Base-by-base conservation (phyloP, 2,888 invertebrate genomes). In the Dioctria rufipes region DNA sequence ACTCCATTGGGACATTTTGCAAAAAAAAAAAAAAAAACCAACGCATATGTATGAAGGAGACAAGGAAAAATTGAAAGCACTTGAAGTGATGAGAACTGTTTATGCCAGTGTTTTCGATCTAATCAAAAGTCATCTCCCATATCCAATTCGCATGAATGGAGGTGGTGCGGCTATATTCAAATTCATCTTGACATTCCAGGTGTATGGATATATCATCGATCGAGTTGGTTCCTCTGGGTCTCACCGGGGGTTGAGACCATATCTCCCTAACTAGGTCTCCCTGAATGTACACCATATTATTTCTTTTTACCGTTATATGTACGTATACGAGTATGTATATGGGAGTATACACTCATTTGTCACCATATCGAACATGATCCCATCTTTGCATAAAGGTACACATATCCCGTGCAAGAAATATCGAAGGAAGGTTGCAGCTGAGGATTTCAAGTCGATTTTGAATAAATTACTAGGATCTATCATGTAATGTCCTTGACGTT, bases 381-480 rank as follows among this genome's bases (percentile, higher is more conserved):
- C 42, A 43, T 43, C 25, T 61, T 46, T 60, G 75, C 58, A 42
- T 75, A 13, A 60, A 60, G 11, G 46, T 40, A 75, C 60, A 73
- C 51, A 75, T 46, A 3, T 1, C 43, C 39, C 8, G 11, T 5
- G 11, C 58, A 43, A 75, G 75, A 9, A 51, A 61, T 39, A 61
- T 54, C 13, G 60, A 9, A 37, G 42, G 60, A 61, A 60, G 61
- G 75, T 40, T 75, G 75, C 75, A 75, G 75, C n/a, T 60, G 43
- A 63, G 78, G 78, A 78, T 78, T 78, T 78, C 78, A 78, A 78
- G 63, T 78, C 78, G 65, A 65, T 65, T 77, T 65, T 63, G 78
- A 65, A 78, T 78, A 78, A 65, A 78, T 78, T 78, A 78, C 60
- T 11, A n/a, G 51, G 46, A 78, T 78, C 65, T 78, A 78, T 78